Percentiles rank a stretch among this genome's conserved stretches.
Conservation (phyloP, 2,113 vertebrate genomes). For the Athene cunicularia region DNA sequence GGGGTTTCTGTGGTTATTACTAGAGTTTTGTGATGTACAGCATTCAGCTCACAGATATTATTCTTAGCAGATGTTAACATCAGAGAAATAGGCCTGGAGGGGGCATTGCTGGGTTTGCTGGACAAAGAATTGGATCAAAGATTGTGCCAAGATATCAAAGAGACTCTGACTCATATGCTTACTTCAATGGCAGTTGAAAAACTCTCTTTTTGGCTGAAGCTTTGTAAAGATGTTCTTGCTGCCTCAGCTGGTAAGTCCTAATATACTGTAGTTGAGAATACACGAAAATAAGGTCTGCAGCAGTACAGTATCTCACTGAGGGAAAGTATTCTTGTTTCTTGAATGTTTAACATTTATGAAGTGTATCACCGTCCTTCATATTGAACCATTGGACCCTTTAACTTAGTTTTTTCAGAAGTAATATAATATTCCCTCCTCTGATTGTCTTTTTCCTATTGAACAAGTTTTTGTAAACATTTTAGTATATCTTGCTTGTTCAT, state of each 20-base stretch:
- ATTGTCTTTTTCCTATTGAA: not conserved
- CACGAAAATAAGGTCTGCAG: not conserved
- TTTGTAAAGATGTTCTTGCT: slow-evolving; percentile 93
- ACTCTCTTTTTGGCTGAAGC: slow-evolving; percentile 92
- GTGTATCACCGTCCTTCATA: rapidly evolving
- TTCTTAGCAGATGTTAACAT: slow-evolving; percentile 85
- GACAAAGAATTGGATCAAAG: slow-evolving; percentile 87
- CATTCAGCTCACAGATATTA: slow-evolving; percentile 39
- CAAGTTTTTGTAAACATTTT: not conserved
- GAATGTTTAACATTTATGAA: not conserved
- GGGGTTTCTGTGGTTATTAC: not conserved
- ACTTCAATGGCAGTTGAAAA: slow-evolving; percentile 81
- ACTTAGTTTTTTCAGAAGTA: not conserved
- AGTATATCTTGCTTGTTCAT: not conserved
- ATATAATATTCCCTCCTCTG: not conserved
- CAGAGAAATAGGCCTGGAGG: slow-evolving; percentile 91
- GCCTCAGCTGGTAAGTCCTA: slow-evolving; percentile 84
- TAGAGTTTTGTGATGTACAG: slow-evolving; percentile 26
- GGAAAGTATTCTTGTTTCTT: not conserved
- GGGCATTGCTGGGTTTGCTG: slow-evolving; percentile 87
- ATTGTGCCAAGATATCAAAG: slow-evolving; percentile 86
- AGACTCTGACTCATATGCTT: slow-evolving; percentile 90
- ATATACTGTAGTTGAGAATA: not conserved
- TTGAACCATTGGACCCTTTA: not conserved
- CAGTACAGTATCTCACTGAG: not conserved